phyloP scores from a whole-genome alignment of 2,797 vertebrate genomes.

The Anabas testudineus region DNA sequence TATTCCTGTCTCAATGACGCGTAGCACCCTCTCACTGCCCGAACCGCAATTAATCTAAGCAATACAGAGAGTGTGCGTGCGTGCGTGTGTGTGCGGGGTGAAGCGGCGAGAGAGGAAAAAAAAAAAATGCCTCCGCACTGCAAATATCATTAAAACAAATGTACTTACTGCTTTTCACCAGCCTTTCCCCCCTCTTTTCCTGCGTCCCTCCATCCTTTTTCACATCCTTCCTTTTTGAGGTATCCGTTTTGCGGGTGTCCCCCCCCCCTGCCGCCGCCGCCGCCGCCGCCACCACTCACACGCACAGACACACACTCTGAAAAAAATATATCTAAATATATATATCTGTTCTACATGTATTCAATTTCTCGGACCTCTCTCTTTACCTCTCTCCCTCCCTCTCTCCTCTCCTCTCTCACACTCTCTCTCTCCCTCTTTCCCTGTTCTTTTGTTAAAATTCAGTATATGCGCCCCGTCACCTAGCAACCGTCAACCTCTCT shows the following conservation, averaged over 20 bases:
- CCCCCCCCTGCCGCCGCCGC: constrained; percentile 59
- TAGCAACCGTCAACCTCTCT: constrained; percentile 89
- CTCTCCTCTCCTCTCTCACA: constrained; percentile 63
- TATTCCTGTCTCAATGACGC: constrained; percentile 78
- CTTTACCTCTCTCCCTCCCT: constrained; percentile 74
- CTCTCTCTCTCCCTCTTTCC: constrained; percentile 79
- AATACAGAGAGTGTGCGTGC: constrained; percentile 36
- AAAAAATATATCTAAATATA: constrained; percentile 81
- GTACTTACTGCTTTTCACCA: constrained; percentile 88
- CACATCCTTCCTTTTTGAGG: constrained; percentile 87
- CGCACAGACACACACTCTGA: constrained; percentile 55
- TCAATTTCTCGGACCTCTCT: constrained; percentile 84
- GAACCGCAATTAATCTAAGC: constrained; percentile 76
- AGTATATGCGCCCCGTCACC: constrained; percentile 90
- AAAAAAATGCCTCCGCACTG: constrained; percentile 72
- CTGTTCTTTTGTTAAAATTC: constrained; percentile 91
- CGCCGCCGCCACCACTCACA: constrained; percentile 47
- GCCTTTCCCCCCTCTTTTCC: constrained; percentile 87
- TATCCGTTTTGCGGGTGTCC: constrained; percentile 86
- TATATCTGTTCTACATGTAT: constrained; percentile 87
- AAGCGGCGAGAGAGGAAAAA: constrained; percentile 25
- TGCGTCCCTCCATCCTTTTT: constrained; percentile 87
- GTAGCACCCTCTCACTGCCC: constrained; percentile 66
- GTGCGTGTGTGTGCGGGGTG: constrained; percentile 35
- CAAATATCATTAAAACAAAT: constrained; percentile 76